Percentiles rank a stretch among this genome's conserved stretches.
Conservation (phyloP, 2,888 invertebrate species). For the Dascillus cervinus region DNA sequence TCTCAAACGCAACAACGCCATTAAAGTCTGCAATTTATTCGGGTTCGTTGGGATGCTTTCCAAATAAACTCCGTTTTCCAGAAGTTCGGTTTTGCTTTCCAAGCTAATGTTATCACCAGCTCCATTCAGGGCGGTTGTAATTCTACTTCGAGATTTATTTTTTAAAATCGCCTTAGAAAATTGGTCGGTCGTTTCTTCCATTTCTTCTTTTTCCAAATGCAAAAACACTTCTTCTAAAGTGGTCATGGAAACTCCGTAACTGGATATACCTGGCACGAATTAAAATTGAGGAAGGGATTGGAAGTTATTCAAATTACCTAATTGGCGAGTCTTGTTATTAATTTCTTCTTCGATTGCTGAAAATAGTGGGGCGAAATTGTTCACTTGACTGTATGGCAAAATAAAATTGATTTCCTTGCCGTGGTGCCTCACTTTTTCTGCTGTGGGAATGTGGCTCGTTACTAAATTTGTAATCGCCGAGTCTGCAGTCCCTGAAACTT, state of each 20-base stretch:
- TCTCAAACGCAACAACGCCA: constrained; percentile 60
- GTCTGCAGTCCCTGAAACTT: constrained; percentile 50
- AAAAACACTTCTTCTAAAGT: constrained; percentile 81
- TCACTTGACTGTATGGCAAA: constrained; percentile 70
- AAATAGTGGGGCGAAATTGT: constrained; percentile 69
- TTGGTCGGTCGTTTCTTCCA: constrained; percentile 56
- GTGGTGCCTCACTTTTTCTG: constrained; percentile 67
- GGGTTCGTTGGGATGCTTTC: constrained; percentile 59
- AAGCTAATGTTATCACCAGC: no score
- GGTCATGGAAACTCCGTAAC: constrained; percentile 85
- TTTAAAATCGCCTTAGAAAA: constrained; percentile 67
- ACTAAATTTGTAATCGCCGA: constrained; percentile 64
- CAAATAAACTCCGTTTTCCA: constrained; percentile 51
- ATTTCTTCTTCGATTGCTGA: constrained; percentile 68
- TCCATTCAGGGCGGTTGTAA: no score
- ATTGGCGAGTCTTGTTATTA: constrained; percentile 52
- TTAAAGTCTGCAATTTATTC: constrained; percentile 54
- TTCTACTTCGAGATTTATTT: constrained; percentile 62
- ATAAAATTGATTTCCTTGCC: constrained; percentile 76
- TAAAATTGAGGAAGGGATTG: no score
- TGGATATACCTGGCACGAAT: constrained; percentile 69
- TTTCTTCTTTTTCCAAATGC: constrained; percentile 68
- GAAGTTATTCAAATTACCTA: constrained; percentile 42
- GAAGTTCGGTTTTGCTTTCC: constrained; percentile 57
- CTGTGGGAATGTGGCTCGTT: constrained; percentile 61